Evolutionary conservation across 1,140 invertebrate species (phyloP), one percentile per base, ranked within the genome.

Genomic region (Nasonia vitripennis): DNA sequence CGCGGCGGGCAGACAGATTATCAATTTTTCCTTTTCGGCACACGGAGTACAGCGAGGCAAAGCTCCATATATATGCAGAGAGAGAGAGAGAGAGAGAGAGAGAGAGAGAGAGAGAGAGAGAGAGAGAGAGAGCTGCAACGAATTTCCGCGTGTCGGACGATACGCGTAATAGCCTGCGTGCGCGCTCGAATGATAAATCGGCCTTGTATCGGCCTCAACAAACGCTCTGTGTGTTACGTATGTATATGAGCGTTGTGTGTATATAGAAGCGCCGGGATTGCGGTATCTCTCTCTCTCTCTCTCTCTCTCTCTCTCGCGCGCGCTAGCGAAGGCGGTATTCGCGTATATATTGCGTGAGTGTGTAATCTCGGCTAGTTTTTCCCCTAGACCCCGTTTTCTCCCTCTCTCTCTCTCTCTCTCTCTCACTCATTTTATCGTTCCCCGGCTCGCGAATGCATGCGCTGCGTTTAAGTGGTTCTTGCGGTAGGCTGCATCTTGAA

Each of bases 1-100:
- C 55, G 20, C 2, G 20, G 55, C 55, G n/a, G 55, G 9, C 20
- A 62, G 45, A n/a, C 75, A 51, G 75, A 78, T 78, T 78, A 78
- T 78, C 45, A 78, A 51, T 78, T 78, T 51, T 78, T 51, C 23
- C 6, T n/a, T 78, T 51, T 23, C 10, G 0, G 5, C 7, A 6
- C 34, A 37, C 27, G 27, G 34, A 11, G 41, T 45, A 45, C 9
- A 10, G 7, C 6, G 41, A 45, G 10, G 41, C 41, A 45, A 9
- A 45, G 41, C 10, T 45, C 41, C 4, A 62, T 7, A 1, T n/a
- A n/a, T n/a, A 62, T n/a, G 20, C 14, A 27, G 27, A 27, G 27
- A 27, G 27, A 27, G 27, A 27, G 27, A 37, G 34, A 3, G 34
- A 62, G 4, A 62, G 55, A 27, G 27, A 27, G 27, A 27, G 27